phyloP scores from a whole-genome alignment of 1,140 invertebrate genomes.

The Agrilus planipennis region DNA sequence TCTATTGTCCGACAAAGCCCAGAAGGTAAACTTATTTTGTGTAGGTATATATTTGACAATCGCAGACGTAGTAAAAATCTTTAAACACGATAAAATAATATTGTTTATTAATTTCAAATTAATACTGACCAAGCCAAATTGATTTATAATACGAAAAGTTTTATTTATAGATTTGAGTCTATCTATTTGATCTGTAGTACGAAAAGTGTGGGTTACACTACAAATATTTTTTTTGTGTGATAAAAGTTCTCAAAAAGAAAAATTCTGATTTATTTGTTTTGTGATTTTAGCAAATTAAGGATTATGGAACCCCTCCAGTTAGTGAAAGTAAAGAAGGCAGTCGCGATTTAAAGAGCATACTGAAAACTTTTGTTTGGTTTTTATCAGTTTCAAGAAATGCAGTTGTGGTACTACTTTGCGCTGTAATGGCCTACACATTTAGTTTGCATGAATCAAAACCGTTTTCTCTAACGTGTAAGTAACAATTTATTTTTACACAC shows the following conservation, averaged over 20 bases:
- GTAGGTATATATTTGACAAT: no score
- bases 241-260: slow-evolving; percentile 5
- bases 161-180: not conserved
- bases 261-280: slow-evolving; percentile 6
- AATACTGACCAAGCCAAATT: not conserved
- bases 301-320: slow-evolving; percentile 18
- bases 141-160: not conserved
- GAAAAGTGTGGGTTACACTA: not conserved
- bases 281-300: slow-evolving; percentile 27
- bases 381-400: slow-evolving; percentile 62
- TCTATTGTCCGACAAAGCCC: no score
- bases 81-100: no score
- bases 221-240: not conserved
- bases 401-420: slow-evolving; percentile 57
- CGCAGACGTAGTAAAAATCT: no score
- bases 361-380: slow-evolving; percentile 48
- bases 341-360: slow-evolving; percentile 11
- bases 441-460: slow-evolving; percentile 18
- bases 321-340: slow-evolving; percentile 8
- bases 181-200: not conserved
- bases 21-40: no score
- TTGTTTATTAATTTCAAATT: not conserved
- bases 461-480: slow-evolving; percentile 22
- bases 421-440: slow-evolving; percentile 44
- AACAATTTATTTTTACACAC: not conserved